Base-by-base conservation (phyloP, 1,140 invertebrate species). In the Chionoecetes opilio region DNA sequence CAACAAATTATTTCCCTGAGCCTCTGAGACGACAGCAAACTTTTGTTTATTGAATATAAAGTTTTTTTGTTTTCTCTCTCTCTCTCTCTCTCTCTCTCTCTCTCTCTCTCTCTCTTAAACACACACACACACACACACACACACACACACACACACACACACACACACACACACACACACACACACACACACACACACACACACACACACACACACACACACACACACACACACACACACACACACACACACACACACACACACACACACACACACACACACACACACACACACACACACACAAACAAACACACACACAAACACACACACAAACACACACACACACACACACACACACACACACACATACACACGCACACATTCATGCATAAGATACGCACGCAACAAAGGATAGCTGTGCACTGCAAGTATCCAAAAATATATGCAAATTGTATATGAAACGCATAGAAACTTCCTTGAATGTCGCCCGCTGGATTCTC, bases 401-500 rank as follows among this genome's bases (percentile, higher is more conserved):
- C n/a, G 63, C n/a, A 75, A 75, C 6, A 26, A 75, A 75, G 63
- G n/a, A 21, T 26, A 75, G 21, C n/a, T n/a, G 63, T 21, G 21
- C 63, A 8, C 11, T 3, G 2, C 63, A 26, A 75, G 63, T 75
- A 75, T 11, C 63, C 63, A 75, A 75, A 75, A 75, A 75, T 75
- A 75, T 75, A 75, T 75, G 63, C 63, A 75, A 75, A 75, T 75
- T 75, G 63, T 75, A 75, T 75, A 75, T 75, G 63, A 75, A 75
- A 75, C 63, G 63, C 63, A 75, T 75, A 75, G 63, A 75, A 75
- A 75, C n/a, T 75, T 75, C 63, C 63, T 75, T n/a, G 63, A 75
- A 75, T 75, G 63, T 75, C 63, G 63, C 63, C 63, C 63, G 63
- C n/a, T 75, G 63, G 63, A 75, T 75, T 21, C 63, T 75, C 63